Base-by-base conservation (phyloP, 2,888 invertebrate species). In the Pemphredon lugubris region DNA sequence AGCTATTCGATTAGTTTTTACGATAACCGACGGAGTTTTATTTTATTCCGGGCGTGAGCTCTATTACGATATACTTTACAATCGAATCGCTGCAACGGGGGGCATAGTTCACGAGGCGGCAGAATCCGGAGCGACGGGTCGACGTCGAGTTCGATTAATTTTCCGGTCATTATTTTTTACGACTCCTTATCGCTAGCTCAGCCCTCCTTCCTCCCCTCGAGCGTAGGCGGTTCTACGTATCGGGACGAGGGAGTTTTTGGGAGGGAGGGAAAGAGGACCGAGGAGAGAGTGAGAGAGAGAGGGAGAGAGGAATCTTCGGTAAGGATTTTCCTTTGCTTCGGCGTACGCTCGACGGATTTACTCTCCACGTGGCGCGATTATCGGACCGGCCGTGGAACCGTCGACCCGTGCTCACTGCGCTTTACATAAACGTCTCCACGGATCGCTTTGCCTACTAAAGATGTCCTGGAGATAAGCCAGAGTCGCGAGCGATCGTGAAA, bases 131-230 rank as follows among this genome's bases (percentile, higher is more conserved):
- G 84, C 83, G 88, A 87, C 87, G 83, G 85, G 73, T 73, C 83
- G 82, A 84, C 77, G 85, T 86, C 84, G 77, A 84, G 81, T 87
- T 86, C 87, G 88, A 88, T 88, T 88, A 88, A 88, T 88, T 88
- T 88, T 88, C 87, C 88, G 87, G 87, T 86, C 88, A 86, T 88
- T 88, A 88, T 88, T 88, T 88, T 88, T 88, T 87, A 88, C 83
- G 88, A 84, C 83, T 84, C 63, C 85, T 82, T 88, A 87, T 88
- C 87, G 81, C 68, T 47, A 48, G 73, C 74, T 80, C 84, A 79
- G 79, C 77, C 67, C 32, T 48, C 66, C 53, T 37, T 59, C 57
- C 37, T 32, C 40, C 6, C 7, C 39, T n/a, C 23, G 34, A 58
- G 30, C 7, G 32, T 26, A 14, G 13, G 23, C 9, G n/a, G n/a